These are phyloP conservation scores for Manduca sexta DNA, from an alignment of 1,140 invertebrate species.

Conservation along the genomic window DNA sequence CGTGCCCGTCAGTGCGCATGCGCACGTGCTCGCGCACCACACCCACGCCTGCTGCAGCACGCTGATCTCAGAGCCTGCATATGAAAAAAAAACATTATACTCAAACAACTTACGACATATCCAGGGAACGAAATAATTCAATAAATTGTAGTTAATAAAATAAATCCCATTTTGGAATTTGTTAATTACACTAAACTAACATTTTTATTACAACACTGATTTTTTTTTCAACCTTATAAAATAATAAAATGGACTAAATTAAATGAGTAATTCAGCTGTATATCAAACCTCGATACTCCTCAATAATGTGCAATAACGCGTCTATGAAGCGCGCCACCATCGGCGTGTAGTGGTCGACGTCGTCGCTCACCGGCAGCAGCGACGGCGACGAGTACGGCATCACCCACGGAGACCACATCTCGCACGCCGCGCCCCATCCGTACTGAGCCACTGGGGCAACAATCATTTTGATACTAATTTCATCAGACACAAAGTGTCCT, in stretches of 20 bases:
- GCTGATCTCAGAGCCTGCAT: slow-evolving; percentile 26
- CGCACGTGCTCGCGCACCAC: slow-evolving; percentile 27
- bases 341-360: slow-evolving; percentile 12
- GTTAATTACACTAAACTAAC: too few relatives aligned
- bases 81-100: background rate
- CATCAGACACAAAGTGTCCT: too few relatives aligned
- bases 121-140: too few relatives aligned
- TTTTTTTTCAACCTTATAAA: too few relatives aligned
- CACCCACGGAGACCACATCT: slow-evolving; percentile 46
- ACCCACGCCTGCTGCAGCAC: slow-evolving; percentile 36
- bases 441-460: slow-evolving; percentile 23
- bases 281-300: slow-evolving; percentile 28
- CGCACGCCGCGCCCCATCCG: slow-evolving; percentile 30
- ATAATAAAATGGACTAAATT: too few relatives aligned
- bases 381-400: slow-evolving; percentile 15
- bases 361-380: slow-evolving; percentile 20
- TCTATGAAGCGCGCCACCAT: slow-evolving; percentile 31
- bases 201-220: too few relatives aligned
- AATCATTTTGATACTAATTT: background rate
- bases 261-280: too few relatives aligned
- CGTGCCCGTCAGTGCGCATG: slow-evolving; percentile 1
- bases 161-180: too few relatives aligned
- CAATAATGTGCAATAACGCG: slow-evolving; percentile 25
- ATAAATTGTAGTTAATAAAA: too few relatives aligned
- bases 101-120: too few relatives aligned